Conservation (phyloP, 1,140 invertebrate genomes). For the Batillaria attramentaria region DNA sequence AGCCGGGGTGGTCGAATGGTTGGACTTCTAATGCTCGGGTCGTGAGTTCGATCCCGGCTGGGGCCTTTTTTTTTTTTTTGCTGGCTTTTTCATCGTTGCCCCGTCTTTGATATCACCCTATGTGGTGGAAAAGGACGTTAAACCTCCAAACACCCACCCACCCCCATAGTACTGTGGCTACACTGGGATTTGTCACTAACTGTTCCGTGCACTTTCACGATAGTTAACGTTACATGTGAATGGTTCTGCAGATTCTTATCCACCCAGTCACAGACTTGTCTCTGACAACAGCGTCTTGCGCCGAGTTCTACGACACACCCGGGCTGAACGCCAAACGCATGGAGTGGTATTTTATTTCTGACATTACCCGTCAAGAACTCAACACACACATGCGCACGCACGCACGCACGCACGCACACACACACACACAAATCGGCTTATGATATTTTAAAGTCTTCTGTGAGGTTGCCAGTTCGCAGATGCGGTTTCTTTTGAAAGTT, state of each 20-base stretch:
- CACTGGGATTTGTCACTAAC: not conserved
- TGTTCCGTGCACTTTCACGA: not conserved
- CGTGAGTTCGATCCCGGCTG: too few species aligned
- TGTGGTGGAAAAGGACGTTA: too few species aligned
- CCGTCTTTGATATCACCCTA: too few species aligned
- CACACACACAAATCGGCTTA: too few species aligned
- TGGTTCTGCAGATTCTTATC: conserved; percentile 22
- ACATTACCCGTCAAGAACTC: not conserved
- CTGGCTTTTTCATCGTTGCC: too few species aligned
- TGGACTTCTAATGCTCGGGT: too few species aligned
- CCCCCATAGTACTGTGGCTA: not conserved
- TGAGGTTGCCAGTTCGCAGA: too few species aligned
- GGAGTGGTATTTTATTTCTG: conserved; percentile 30
- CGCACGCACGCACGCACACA: not conserved
- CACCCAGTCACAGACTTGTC: conserved; percentile 40
- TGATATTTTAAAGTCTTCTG: too few species aligned
- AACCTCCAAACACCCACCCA: too few species aligned
- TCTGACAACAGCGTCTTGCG: not conserved
- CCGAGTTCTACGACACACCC: conserved; percentile 35
- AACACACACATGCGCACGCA: not conserved
- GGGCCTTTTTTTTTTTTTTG: too few species aligned
- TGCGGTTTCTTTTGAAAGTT: too few species aligned
- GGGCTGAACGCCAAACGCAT: conserved; percentile 32
- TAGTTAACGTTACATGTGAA: not conserved
- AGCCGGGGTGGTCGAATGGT: too few species aligned